These are phyloP conservation scores for Drosophila saltans DNA, from an alignment of 1,140 invertebrate genomes.

Conservation along the genomic window DNA sequence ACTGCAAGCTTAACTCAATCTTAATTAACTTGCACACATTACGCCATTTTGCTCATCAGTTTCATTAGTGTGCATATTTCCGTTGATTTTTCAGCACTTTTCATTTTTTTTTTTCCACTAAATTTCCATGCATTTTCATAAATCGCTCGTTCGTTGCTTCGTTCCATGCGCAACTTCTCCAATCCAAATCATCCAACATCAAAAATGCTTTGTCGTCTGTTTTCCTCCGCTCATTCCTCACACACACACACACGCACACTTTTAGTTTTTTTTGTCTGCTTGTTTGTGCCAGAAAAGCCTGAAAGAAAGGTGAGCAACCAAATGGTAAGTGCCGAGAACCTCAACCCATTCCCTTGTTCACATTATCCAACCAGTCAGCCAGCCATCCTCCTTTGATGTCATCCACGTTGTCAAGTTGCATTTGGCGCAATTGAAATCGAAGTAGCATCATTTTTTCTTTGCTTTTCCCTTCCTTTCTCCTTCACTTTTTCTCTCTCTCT, in stretches of 20 bases:
- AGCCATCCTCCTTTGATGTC: slow-evolving; percentile 21
- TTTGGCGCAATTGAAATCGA: slow-evolving; percentile 76
- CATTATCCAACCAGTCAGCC: not conserved
- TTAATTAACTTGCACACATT: slow-evolving; percentile 10
- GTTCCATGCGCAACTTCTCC: not conserved
- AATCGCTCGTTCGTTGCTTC: not conserved
- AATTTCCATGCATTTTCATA: slow-evolving; percentile 10
- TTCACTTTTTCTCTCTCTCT: slow-evolving; percentile 13
- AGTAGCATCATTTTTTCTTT: slow-evolving; percentile 54
- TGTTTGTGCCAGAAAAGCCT: slow-evolving; percentile 35
- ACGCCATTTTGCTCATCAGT: not conserved
- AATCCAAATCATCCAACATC: not conserved
- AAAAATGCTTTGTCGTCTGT: slow-evolving; percentile 14
- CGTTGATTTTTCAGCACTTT: not conserved
- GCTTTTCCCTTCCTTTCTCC: slow-evolving; percentile 34
- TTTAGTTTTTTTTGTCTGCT: slow-evolving; percentile 21
- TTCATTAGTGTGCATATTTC: not conserved
- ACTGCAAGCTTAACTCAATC: slow-evolving; percentile 8
- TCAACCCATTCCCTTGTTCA: not conserved
- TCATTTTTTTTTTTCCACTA: not conserved
- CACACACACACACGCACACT: no score
- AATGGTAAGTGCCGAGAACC: slow-evolving; percentile 45
- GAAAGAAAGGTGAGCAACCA: slow-evolving; percentile 55
- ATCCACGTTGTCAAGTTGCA: slow-evolving; percentile 62
- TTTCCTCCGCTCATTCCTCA: not conserved